A percentile compares a stretch with the other conserved stretches of the same genome.
Conservation (phyloP, 2,113 vertebrate species). For the Lucifuga dentata region DNA sequence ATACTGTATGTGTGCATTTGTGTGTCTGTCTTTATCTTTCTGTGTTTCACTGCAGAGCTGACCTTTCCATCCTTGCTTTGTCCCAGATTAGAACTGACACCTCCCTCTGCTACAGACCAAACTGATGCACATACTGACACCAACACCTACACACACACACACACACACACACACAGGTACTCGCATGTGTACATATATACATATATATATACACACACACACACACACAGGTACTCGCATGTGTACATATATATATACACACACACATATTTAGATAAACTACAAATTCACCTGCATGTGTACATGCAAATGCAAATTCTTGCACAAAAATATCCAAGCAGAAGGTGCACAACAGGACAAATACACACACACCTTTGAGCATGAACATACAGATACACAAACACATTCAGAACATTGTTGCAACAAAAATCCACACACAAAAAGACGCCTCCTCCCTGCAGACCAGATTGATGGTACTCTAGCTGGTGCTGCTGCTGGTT, state of each 20-base stretch:
- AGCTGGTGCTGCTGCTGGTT: constrained; percentile 38
- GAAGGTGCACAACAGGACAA: constrained; percentile 2
- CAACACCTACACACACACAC: constrained; percentile 30
- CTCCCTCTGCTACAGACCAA: constrained; percentile 78
- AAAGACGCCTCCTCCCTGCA: not conserved
- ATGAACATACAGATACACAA: too few relatives aligned
- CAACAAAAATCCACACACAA: not conserved
- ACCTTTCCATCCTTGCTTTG: constrained; percentile 79
- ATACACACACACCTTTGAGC: not conserved
- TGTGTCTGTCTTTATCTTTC: constrained; percentile 49
- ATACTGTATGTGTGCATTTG: constrained; percentile 26
- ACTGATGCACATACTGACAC: constrained; percentile 70
- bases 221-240: not conserved
- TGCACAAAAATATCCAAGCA: too few relatives aligned
- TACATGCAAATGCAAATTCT: too few relatives aligned
- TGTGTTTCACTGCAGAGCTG: constrained; percentile 68
- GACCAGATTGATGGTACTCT: constrained; percentile 11
- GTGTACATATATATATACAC: not conserved
- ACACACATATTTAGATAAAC: not conserved
- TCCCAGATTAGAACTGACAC: constrained; percentile 81
- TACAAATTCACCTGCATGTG: too few relatives aligned
- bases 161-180: constrained; percentile 9
- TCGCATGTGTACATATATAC: too few relatives aligned
- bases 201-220: too few relatives aligned
- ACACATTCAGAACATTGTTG: not conserved